Evolutionary conservation across 2,888 invertebrate genomes (phyloP).

Genomic region (Schizaphis graminum): DNA sequence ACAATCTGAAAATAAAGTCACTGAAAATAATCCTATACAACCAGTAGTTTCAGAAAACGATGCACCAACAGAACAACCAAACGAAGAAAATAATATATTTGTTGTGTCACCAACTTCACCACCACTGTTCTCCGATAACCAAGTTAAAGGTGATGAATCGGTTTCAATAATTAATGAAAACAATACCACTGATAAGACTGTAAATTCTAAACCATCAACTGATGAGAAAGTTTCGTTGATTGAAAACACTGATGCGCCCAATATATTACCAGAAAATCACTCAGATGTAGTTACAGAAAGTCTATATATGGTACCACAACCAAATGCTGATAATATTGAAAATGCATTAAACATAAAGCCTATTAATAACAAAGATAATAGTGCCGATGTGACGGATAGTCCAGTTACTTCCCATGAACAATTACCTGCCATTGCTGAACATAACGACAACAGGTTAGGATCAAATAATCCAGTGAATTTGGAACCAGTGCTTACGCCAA

Average conservation of each 20-base stretch:
- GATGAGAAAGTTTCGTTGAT: not conserved
- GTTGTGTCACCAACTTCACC: slow-evolving; percentile 28
- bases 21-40: not conserved
- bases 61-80: slow-evolving; percentile 43
- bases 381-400: not conserved
- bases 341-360: slow-evolving; percentile 20
- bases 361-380: not conserved
- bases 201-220: not conserved
- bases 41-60: slow-evolving; percentile 1
- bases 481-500: not conserved
- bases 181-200: not conserved
- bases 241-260: not conserved
- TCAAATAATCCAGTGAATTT: not conserved
- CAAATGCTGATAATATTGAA: slow-evolving; percentile 4
- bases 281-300: not conserved
- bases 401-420: slow-evolving; percentile 18
- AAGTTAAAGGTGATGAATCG: slow-evolving; percentile 44
- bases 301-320: slow-evolving; percentile 3
- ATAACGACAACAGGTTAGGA: slow-evolving; percentile 1
- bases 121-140: slow-evolving; percentile 24
- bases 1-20: not conserved
- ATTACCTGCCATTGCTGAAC: not conserved
- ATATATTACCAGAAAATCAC: not conserved
- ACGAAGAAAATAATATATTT: slow-evolving; percentile 35
- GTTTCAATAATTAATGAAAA: not conserved